phyloP scores from a whole-genome alignment of 2,113 vertebrate species.

The Tragelaphus buxtoni region DNA sequence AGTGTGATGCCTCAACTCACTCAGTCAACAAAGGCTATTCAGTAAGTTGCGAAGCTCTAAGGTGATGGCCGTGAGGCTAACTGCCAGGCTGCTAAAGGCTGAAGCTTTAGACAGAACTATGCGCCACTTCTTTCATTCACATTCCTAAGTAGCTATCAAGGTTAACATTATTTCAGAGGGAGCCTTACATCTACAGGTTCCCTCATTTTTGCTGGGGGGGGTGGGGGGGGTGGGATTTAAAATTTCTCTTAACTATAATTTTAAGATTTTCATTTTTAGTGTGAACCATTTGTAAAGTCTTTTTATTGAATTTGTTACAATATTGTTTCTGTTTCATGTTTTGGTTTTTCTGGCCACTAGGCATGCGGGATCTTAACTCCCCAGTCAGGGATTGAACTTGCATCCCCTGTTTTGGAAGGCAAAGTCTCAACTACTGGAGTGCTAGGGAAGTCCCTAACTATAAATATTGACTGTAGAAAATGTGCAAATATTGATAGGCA shows the following conservation, averaged over 20 bases:
- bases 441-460: neutral
- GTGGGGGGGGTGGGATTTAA: neutral
- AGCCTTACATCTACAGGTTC: neutral
- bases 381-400: neutral
- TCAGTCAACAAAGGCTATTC: neutral
- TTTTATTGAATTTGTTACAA: neutral
- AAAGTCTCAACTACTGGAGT: neutral
- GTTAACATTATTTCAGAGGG: neutral
- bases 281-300: neutral
- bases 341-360: neutral
- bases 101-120: neutral
- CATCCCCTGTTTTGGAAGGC: neutral
- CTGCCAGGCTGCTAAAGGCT: neutral
- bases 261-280: neutral
- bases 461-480: neutral
- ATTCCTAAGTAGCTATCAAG: neutral
- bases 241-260: neutral
- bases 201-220: neutral
- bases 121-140: neutral
- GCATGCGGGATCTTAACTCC: neutral
- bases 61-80: neutral
- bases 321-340: neutral
- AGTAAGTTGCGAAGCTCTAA: neutral
- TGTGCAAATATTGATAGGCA: neutral
- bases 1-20: neutral